Evolutionary conservation across 2,113 vertebrate genomes (phyloP).

Genomic region (Otis tarda): DNA sequence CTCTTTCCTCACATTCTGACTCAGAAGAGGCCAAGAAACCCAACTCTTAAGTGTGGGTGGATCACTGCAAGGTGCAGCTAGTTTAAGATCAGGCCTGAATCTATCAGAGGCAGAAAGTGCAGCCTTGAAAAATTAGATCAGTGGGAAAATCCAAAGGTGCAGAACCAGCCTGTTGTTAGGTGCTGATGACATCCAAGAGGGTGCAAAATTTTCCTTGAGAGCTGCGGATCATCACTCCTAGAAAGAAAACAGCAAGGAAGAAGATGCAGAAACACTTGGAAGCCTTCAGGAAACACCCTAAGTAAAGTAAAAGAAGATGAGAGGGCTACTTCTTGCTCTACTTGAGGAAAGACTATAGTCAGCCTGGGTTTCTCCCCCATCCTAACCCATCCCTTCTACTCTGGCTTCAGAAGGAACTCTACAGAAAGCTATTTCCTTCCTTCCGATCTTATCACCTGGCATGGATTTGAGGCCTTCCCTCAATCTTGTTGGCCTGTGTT

Average conservation of each 20-base stretch:
- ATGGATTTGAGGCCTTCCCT: background rate
- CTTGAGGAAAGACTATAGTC: background rate
- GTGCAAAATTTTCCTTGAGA: background rate
- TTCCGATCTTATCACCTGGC: background rate
- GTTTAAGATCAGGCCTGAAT: conserved; percentile 4
- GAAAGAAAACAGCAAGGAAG: background rate
- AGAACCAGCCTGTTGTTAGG: background rate
- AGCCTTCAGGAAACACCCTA: background rate
- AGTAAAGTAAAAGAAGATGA: background rate
- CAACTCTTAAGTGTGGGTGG: background rate
- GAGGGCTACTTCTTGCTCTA: background rate
- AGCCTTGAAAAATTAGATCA: background rate
- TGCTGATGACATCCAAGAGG: background rate
- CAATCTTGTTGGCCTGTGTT: background rate
- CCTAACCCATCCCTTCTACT: background rate
- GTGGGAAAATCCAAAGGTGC: background rate
- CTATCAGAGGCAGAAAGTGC: background rate
- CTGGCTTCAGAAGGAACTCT: background rate
- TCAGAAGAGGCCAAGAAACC: background rate
- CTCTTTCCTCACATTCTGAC: background rate
- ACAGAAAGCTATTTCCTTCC: background rate
- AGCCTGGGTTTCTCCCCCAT: background rate
- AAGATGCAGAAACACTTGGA: background rate
- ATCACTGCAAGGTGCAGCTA: background rate
- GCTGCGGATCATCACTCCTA: background rate